Evolutionary conservation across 2,888 invertebrate species (phyloP).

Genomic region (Eucriotettix oculatus): DNA sequence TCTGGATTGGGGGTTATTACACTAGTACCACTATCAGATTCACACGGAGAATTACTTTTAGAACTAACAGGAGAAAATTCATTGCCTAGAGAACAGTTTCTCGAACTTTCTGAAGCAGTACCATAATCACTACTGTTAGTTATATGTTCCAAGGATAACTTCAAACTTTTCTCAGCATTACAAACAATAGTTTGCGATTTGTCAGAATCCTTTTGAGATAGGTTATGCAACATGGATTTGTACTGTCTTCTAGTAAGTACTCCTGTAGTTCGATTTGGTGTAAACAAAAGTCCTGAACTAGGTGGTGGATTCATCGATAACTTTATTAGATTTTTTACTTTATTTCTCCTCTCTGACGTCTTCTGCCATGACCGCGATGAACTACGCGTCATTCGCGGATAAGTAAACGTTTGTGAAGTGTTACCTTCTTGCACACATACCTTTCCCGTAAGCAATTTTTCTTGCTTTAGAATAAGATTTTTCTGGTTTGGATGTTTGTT

Average conservation of each 20-base stretch:
- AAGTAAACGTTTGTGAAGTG: too few relatives aligned
- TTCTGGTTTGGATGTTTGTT: too few relatives aligned
- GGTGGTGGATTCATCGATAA: neutral
- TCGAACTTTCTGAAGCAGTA: slow-evolving; percentile 14
- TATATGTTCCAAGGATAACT: neutral
- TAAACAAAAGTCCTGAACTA: neutral
- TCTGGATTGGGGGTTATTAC: slow-evolving; percentile 2
- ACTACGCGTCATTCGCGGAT: slow-evolving; percentile 3
- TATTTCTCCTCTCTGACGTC: neutral
- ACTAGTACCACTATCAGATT: slow-evolving; percentile 9
- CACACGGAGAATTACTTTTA: slow-evolving; percentile 8
- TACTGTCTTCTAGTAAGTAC: neutral
- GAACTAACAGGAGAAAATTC: slow-evolving; percentile 3
- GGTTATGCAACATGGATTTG: neutral
- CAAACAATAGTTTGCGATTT: neutral
- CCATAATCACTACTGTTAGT: slow-evolving; percentile 14
- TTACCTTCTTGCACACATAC: too few relatives aligned
- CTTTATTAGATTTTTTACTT: neutral
- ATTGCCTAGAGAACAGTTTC: slow-evolving; percentile 5
- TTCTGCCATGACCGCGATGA: slow-evolving; percentile 5
- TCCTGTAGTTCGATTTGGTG: neutral
- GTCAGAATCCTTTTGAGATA: too few relatives aligned
- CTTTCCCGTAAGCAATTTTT: too few relatives aligned
- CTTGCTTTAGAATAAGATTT: too few relatives aligned
- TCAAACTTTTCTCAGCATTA: neutral